phyloP scores from a whole-genome alignment of 2,797 vertebrate species.

The Amniataba percoides region DNA sequence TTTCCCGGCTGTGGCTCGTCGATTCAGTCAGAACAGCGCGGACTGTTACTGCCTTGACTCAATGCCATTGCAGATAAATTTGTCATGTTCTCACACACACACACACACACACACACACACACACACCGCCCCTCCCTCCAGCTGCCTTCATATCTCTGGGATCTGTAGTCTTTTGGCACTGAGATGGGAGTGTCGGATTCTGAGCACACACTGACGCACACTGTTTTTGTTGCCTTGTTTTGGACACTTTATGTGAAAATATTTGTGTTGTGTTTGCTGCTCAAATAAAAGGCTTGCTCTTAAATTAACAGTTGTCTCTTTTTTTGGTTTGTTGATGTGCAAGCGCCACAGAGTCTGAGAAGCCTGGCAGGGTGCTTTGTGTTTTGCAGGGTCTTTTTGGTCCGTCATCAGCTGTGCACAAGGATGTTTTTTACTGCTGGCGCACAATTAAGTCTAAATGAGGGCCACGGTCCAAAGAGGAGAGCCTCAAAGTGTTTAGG shows the following conservation, averaged over 20 bases:
- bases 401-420: neutral
- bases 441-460: slow-evolving; percentile 40
- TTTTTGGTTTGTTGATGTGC: slow-evolving; percentile 25
- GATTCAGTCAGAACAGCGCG: slow-evolving; percentile 4
- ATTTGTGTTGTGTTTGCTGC: slow-evolving; percentile 53
- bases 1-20: neutral
- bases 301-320: slow-evolving; percentile 34
- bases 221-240: slow-evolving; percentile 67
- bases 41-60: slow-evolving; percentile 30
- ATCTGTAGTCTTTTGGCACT: slow-evolving; percentile 61
- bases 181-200: slow-evolving; percentile 6
- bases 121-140: slow-evolving; percentile 19
- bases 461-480: slow-evolving; percentile 29
- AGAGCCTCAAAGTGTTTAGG: slow-evolving; percentile 47
- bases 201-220: slow-evolving; percentile 20
- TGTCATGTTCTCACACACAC: slow-evolving; percentile 20
- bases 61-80: slow-evolving; percentile 18
- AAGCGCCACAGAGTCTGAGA: neutral
- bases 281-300: slow-evolving; percentile 74
- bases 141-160: slow-evolving; percentile 69
- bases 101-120: slow-evolving; percentile 19
- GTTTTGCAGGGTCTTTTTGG: neutral
- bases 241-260: slow-evolving; percentile 66
- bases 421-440: slow-evolving; percentile 3
- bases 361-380: neutral